Evolutionary conservation across 2,888 invertebrate species (phyloP).

Genomic region (Apomyelois bistriatella): DNA sequence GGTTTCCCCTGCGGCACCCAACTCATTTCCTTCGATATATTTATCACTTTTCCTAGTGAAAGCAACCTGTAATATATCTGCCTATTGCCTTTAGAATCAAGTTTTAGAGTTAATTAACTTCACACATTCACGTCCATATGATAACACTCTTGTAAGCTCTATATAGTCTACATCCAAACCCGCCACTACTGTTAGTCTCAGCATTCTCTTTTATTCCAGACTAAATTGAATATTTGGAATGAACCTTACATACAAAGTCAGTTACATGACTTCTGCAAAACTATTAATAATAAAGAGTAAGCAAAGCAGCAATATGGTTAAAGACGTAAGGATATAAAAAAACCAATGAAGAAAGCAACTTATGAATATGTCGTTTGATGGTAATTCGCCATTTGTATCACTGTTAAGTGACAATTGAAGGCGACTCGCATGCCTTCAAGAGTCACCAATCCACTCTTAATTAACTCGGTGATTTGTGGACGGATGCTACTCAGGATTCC

Average conservation of each 20-base stretch:
- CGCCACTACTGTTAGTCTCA: too few species aligned
- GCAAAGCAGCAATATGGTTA: too few species aligned
- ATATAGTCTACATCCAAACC: too few species aligned
- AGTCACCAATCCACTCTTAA: background rate
- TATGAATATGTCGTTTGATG: background rate
- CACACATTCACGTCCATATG: background rate
- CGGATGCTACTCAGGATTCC: conserved; percentile 34
- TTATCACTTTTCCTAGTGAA: conserved; percentile 10
- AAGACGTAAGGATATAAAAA: too few species aligned
- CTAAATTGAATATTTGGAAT: too few species aligned
- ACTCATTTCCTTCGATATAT: conserved; percentile 8
- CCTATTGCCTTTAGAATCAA: background rate
- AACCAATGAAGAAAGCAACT: too few species aligned
- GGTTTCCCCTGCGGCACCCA: conserved; percentile 8
- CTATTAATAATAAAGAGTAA: too few species aligned
- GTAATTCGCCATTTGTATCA: background rate
- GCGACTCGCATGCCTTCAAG: background rate
- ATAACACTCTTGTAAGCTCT: background rate
- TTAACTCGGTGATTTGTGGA: conserved; percentile 35
- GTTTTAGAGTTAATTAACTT: conserved; percentile 3
- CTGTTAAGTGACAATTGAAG: conserved; percentile 1
- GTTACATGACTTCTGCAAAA: too few species aligned
- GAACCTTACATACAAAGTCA: too few species aligned
- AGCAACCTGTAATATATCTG: conserved; percentile 6
- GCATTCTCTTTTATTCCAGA: too few species aligned